A percentile compares a stretch with the other conserved stretches of the same genome.
phyloP scores from a whole-genome alignment of 2,888 invertebrate genomes.

The Synanthedon formicaeformis region DNA sequence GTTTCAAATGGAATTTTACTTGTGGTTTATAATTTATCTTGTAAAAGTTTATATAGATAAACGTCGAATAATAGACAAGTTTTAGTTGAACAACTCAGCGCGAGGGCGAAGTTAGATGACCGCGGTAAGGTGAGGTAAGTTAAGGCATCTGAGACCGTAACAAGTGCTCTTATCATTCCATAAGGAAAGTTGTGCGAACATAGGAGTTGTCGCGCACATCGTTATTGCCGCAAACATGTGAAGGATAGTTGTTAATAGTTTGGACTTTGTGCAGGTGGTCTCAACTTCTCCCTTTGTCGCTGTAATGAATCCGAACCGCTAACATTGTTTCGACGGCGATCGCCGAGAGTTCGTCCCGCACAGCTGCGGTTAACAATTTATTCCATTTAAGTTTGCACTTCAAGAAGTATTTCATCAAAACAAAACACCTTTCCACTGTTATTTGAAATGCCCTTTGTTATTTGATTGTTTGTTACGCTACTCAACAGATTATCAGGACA shows the following conservation, averaged over 20 bases:
- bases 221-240: slow-evolving; percentile 5
- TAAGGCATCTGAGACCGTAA: slow-evolving; percentile 7
- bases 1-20: too few species aligned
- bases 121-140: neutral
- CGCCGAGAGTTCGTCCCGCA: neutral
- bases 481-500: too few species aligned
- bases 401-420: too few species aligned
- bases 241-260: slow-evolving; percentile 7
- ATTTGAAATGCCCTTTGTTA: too few species aligned
- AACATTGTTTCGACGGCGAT: slow-evolving; percentile 1
- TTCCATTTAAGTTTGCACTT: slow-evolving; percentile 15
- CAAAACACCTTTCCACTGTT: too few species aligned
- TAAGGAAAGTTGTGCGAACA: slow-evolving; percentile 9
- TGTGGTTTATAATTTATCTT: too few species aligned
- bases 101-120: too few species aligned
- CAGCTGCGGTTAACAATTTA: slow-evolving; percentile 12
- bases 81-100: too few species aligned
- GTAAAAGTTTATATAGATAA: too few species aligned
- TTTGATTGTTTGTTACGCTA: too few species aligned
- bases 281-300: slow-evolving; percentile 9
- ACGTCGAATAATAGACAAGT: too few species aligned
- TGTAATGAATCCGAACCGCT: slow-evolving; percentile 1
- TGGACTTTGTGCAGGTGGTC: slow-evolving; percentile 8
- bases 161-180: slow-evolving; percentile 9
- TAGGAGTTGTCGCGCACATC: slow-evolving; percentile 5